Evolutionary conservation across 2,113 vertebrate genomes (phyloP).

Genomic region (Azemiops feae): DNA sequence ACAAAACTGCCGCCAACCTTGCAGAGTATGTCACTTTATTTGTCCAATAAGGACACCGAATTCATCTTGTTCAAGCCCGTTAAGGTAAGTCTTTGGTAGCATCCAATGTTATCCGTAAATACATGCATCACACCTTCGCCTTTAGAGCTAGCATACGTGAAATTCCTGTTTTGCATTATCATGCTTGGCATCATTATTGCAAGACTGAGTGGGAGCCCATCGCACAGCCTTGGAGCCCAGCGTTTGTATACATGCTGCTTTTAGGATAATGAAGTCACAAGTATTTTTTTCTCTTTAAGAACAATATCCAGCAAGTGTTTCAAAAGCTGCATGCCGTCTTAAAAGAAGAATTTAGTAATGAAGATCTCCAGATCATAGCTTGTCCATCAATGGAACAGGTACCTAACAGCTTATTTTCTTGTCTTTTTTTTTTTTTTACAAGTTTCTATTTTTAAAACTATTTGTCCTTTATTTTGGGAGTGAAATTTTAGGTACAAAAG

Average conservation of each 20-base stretch:
- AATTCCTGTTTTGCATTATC: neutral
- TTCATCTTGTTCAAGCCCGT: constrained; percentile 98
- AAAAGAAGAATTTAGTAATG: constrained; percentile 91
- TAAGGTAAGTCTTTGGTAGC: constrained; percentile 77
- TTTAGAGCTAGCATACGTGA: neutral
- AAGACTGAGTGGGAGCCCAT: neutral
- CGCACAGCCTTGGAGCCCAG: neutral
- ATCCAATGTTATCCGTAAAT: neutral
- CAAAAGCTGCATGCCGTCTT: constrained; percentile 87
- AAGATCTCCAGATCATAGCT: constrained; percentile 92
- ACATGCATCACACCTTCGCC: neutral
- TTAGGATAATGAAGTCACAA: neutral
- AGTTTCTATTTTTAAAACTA: neutral
- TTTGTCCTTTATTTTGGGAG: neutral
- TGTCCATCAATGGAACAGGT: constrained; percentile 98
- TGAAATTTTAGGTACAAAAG: neutral
- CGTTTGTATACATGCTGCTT: neutral
- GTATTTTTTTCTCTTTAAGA: constrained; percentile 70
- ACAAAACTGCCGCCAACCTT: constrained; percentile 87
- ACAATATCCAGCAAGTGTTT: constrained; percentile 95
- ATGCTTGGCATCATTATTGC: neutral
- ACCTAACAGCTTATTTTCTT: neutral
- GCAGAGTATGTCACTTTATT: constrained; percentile 93
- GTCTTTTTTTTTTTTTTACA: neutral
- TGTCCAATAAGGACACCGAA: constrained; percentile 96